These are phyloP conservation scores for Drosophila nigrodunni DNA, from an alignment of 1,140 invertebrate genomes.

Conservation along the genomic window DNA sequence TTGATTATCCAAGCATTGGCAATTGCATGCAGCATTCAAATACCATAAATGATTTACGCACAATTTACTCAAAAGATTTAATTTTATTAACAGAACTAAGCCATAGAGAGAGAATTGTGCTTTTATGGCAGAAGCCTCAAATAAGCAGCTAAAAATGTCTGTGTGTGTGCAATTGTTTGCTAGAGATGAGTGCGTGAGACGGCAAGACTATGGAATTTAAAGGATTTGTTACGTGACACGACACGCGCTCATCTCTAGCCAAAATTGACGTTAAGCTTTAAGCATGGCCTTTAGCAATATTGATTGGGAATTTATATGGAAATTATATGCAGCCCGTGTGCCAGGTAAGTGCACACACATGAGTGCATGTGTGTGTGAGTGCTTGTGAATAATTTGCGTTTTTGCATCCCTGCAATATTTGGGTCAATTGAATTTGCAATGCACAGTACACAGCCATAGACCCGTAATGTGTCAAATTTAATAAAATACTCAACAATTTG, in stretches of 20 bases:
- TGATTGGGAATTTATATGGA: conserved; percentile 55
- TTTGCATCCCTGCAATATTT: conserved; percentile 42
- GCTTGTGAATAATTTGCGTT: conserved; percentile 28
- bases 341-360: conserved; percentile 4
- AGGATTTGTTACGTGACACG: not conserved
- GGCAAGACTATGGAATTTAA: not conserved
- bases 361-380: not conserved
- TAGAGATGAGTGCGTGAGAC: conserved; percentile 1
- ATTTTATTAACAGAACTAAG: conserved; percentile 11
- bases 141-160: not conserved
- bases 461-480: conserved; percentile 60
- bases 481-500: conserved; percentile 57
- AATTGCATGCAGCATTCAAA: not conserved
- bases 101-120: no score
- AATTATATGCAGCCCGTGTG: conserved; percentile 35
- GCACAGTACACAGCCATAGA: conserved; percentile 41
- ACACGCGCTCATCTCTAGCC: conserved; percentile 7
- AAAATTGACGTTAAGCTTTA: conserved; percentile 24
- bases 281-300: conserved; percentile 49
- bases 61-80: conserved; percentile 2
- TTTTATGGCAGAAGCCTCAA: not conserved
- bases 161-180: not conserved
- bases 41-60: conserved; percentile 8
- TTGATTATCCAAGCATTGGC: not conserved
- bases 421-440: conserved; percentile 68